Evolutionary conservation across 1,140 invertebrate genomes (phyloP).

Genomic region (Globodera ellingtonae): DNA sequence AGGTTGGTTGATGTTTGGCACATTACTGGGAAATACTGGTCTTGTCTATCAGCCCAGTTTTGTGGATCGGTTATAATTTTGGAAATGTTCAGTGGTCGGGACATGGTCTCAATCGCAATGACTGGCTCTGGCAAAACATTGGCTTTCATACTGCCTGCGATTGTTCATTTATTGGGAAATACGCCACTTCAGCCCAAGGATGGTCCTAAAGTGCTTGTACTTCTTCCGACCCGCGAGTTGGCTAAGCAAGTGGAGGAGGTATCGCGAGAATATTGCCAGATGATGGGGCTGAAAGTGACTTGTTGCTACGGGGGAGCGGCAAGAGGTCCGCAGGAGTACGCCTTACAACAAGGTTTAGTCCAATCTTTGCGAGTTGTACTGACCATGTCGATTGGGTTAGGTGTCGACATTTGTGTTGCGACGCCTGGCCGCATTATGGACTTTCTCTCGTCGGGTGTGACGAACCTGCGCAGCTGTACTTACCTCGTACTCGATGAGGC

Average conservation of each 20-base stretch:
- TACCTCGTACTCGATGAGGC: conserved; percentile 96
- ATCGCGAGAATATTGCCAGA: conserved; percentile 82
- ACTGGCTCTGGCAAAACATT: conserved; percentile 72
- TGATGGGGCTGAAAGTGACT: conserved; percentile 81
- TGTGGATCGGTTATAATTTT: too few relatives aligned
- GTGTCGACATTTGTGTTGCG: conserved; percentile 66
- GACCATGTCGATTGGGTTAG: conserved; percentile 6
- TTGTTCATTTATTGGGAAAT: conserved; percentile 90
- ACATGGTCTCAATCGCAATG: conserved; percentile 70
- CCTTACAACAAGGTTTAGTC: conserved; percentile 75
- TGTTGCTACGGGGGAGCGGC: conserved; percentile 86
- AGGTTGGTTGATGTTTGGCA: conserved; percentile 34
- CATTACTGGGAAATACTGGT: background rate
- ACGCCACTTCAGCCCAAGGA: conserved; percentile 65
- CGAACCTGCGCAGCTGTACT: conserved; percentile 83
- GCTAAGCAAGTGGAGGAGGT: conserved; percentile 95
- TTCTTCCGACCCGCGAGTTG: conserved; percentile 90
- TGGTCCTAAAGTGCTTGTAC: conserved; percentile 71
- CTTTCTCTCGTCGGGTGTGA: conserved; percentile 85
- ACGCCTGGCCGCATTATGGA: conserved; percentile 93
- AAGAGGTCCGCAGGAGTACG: conserved; percentile 72
- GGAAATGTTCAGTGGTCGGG: conserved; percentile 64
- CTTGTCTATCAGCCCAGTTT: too few relatives aligned
- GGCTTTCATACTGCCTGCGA: conserved; percentile 65
- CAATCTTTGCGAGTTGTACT: background rate